phyloP scores from a whole-genome alignment of 2,113 vertebrate species.

The Tricholaema leucomelas region DNA sequence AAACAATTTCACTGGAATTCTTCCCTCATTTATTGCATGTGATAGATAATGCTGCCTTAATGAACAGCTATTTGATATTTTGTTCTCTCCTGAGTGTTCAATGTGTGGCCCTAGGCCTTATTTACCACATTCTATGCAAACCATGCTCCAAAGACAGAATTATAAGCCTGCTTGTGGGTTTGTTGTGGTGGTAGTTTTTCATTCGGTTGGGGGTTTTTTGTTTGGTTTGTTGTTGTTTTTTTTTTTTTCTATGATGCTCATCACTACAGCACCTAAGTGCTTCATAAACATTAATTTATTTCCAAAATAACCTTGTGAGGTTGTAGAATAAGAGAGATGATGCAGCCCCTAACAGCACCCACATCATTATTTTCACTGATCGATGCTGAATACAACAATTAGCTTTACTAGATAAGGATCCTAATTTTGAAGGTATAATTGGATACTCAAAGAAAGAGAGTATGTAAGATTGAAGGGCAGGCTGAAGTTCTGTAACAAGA shows the following conservation, averaged over 20 bases:
- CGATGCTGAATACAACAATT: conserved; percentile 43
- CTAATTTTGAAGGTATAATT: conserved; percentile 55
- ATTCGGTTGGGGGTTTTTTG: no score
- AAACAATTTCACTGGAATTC: neutral
- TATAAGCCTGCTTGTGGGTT: conserved; percentile 6
- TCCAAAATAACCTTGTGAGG: conserved; percentile 50
- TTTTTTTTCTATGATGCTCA: neutral
- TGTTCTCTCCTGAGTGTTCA: conserved; percentile 5
- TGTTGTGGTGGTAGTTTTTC: no score
- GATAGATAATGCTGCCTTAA: conserved; percentile 24
- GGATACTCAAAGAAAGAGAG: conserved; percentile 25
- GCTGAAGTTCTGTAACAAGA: neutral
- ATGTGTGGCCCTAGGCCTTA: conserved; percentile 15
- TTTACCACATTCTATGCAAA: conserved; percentile 36
- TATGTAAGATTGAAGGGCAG: conserved; percentile 20
- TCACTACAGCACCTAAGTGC: neutral
- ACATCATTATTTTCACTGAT: conserved; percentile 40
- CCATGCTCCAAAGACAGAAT: conserved; percentile 13
- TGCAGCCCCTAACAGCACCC: neutral
- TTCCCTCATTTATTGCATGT: neutral
- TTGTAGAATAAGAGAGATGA: neutral
- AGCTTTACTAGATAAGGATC: conserved; percentile 61
- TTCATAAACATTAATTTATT: conserved; percentile 43
- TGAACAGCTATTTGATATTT: conserved; percentile 45
- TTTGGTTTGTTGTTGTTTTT: neutral